phyloP scores from a whole-genome alignment of 2,113 vertebrate genomes.

The Solea senegalensis region DNA sequence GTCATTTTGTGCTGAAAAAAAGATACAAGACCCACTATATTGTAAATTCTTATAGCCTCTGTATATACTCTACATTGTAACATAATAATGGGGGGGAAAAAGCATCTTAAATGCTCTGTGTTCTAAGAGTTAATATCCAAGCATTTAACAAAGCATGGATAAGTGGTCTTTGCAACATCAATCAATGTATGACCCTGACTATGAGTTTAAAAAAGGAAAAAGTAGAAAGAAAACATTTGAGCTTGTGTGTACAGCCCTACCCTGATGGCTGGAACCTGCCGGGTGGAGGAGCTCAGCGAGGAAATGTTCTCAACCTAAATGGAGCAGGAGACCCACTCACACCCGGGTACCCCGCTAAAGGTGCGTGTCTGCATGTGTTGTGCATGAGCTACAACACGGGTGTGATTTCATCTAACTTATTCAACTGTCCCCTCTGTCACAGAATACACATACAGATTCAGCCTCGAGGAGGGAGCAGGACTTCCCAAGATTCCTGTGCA shows the following conservation, averaged over 20 bases:
- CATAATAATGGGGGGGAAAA: no score
- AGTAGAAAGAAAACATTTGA: neutral
- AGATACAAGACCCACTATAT: no score
- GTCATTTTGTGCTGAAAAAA: no score
- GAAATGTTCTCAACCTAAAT: slow-evolving; percentile 93
- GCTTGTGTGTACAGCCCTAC: slow-evolving; percentile 78
- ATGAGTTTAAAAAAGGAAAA: neutral
- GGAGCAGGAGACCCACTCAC: slow-evolving; percentile 95
- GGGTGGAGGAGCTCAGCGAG: slow-evolving; percentile 88
- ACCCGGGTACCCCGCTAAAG: slow-evolving; percentile 97
- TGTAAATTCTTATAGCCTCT: no score
- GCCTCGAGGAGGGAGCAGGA: slow-evolving; percentile 86
- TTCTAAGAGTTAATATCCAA: no score
- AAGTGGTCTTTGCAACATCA: neutral
- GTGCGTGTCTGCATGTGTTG: slow-evolving; percentile 65
- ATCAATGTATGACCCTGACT: no score
- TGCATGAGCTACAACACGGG: neutral
- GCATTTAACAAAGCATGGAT: no score
- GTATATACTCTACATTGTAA: no score
- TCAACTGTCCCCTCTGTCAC: slow-evolving; percentile 29
- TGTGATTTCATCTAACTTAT: neutral
- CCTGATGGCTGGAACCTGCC: slow-evolving; percentile 96
- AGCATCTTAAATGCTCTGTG: no score
- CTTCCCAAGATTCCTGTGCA: slow-evolving; percentile 93
- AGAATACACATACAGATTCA: slow-evolving; percentile 91